Base-by-base conservation (phyloP, 2,797 vertebrate species). In the Phataginus tetradactyla region DNA sequence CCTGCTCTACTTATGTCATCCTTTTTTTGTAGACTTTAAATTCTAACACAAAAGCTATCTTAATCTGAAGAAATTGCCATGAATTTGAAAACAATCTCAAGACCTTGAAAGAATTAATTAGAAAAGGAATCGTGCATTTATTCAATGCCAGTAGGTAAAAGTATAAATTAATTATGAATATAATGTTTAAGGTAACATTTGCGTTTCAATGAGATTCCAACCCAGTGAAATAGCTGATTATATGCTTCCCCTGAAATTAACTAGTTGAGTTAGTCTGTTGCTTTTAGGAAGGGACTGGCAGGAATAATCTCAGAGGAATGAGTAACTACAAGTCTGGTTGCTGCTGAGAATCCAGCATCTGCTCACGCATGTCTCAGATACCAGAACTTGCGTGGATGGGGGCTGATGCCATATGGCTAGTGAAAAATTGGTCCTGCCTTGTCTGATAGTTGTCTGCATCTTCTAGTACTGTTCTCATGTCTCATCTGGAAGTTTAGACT, bases 41-140 rank as follows among this genome's bases (percentile, higher is more conserved):
- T 86, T 66, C n/a, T 78, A 59, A 63, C 5, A 63, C 5, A 49
- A 94, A 64, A 29, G 8, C 3, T 59, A 61, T 49, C 3, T 81
- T 42, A 91, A 89, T 23, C 15, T 83, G 55, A 89, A n/a, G 9
- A 95, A 96, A 80, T 7, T 77, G 8, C 21, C 18, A 78, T 63
- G 6, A 42, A 94, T 37, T 68, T 95, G 13, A 86, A 96, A 94
- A 91, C 75, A 85, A 61, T 51, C 20, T 88, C 27, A 91, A 89
- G 29, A 72, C 0, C 9, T 74, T 49, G 15, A 91, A 45, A 42
- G 1, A 84, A 20, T 64, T 85, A 64, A 61, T 75, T 77, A 18
- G 20, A 66, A 87, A 42, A 77, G 45, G 25, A 93, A 29, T 79
- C 39, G 4, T 69, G 9, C 2, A 69, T 72, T 55, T 85, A 53